These are phyloP conservation scores for Bostrychus sinensis DNA, from an alignment of 2,113 vertebrate genomes.

Conservation along the genomic window DNA sequence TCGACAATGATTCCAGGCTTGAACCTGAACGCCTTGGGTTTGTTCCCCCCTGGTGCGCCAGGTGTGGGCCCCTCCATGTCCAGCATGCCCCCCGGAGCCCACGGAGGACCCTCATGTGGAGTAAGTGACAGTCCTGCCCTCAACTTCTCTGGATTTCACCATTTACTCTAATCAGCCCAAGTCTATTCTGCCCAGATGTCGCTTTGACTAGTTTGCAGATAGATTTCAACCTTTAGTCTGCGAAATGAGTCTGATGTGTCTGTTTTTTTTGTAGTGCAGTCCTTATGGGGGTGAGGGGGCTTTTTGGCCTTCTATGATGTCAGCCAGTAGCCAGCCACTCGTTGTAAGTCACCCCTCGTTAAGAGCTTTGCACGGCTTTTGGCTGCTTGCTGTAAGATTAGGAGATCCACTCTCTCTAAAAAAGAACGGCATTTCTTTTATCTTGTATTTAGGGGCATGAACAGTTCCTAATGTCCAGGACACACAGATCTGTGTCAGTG, in stretches of 20 bases:
- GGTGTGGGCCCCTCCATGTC: constrained; percentile 90
- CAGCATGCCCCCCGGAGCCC: constrained; percentile 85
- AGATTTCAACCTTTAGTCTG: background rate
- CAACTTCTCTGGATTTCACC: too few relatives aligned
- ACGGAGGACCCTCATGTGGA: constrained; percentile 90
- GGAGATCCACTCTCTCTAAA: too few relatives aligned
- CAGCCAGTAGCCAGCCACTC: constrained; percentile 72
- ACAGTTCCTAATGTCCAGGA: background rate
- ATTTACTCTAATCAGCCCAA: too few relatives aligned
- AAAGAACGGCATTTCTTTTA: background rate
- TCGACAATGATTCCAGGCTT: constrained; percentile 98
- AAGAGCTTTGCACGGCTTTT: constrained; percentile 79
- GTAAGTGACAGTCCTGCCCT: constrained; percentile 77
- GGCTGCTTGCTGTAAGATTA: constrained; percentile 70
- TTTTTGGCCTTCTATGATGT: constrained; percentile 74
- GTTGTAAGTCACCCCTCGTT: constrained; percentile 76
- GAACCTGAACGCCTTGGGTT: constrained; percentile 96
- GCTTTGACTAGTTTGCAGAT: too few relatives aligned
- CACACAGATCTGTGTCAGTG: too few relatives aligned
- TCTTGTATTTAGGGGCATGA: background rate
- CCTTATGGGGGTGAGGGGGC: constrained; percentile 76
- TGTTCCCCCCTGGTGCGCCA: constrained; percentile 91
- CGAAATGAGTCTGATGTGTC: constrained; percentile 52
- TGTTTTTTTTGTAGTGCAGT: constrained; percentile 77
- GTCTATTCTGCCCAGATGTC: too few relatives aligned